A percentile compares a stretch with the other conserved stretches of the same genome.
Conservation (phyloP, 2,113 vertebrate genomes). For the Choloepus hoffmanni region DNA sequence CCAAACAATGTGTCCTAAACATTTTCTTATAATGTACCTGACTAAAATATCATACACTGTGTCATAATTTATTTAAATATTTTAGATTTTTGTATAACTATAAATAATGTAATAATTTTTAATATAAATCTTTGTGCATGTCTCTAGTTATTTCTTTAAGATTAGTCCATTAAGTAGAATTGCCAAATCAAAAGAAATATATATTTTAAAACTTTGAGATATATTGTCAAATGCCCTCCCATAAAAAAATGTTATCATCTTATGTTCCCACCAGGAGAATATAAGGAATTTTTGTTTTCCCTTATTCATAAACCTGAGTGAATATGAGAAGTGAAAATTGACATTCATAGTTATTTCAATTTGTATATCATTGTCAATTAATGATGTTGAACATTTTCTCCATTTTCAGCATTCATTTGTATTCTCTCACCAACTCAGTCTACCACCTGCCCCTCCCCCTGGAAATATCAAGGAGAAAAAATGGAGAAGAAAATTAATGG, state of each 20-base stretch:
- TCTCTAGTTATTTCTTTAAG: neutral
- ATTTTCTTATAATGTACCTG: neutral
- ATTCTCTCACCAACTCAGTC: neutral
- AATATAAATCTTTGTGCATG: neutral
- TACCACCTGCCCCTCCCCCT: neutral
- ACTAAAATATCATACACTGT: neutral
- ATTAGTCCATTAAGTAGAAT: neutral
- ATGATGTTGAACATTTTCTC: neutral
- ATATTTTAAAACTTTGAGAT: neutral
- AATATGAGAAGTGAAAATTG: constrained; percentile 1
- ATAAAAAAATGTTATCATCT: constrained; percentile 28
- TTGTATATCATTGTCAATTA: neutral
- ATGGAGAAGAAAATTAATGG: neutral
- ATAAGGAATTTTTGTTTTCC: neutral
- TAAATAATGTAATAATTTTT: neutral
- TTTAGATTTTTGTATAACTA: neutral
- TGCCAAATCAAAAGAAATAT: neutral
- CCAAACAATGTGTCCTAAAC: neutral
- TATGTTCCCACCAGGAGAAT: neutral
- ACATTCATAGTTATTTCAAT: neutral
- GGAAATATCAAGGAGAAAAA: constrained; percentile 9
- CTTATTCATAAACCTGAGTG: neutral
- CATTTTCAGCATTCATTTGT: constrained; percentile 12
- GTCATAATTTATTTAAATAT: neutral
- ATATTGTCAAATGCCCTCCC: neutral